Evolutionary conservation across 2,113 vertebrate species (phyloP).

Genomic region (Heterocephalus glaber): DNA sequence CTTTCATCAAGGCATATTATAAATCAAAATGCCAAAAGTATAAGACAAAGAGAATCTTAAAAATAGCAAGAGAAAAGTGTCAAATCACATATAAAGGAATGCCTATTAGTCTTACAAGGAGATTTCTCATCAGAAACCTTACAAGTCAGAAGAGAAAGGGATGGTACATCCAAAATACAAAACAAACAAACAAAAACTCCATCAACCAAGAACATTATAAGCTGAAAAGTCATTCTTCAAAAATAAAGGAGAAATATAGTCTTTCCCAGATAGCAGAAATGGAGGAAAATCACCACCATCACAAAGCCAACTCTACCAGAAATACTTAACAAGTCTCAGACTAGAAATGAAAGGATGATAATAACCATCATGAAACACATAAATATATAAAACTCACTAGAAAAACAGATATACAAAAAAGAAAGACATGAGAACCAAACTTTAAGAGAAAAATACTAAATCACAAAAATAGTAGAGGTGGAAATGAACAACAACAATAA

Average conservation of each 20-base stretch:
- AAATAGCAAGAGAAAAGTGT: background rate
- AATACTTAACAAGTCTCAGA: background rate
- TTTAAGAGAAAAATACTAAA: background rate
- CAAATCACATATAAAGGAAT: background rate
- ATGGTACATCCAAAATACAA: background rate
- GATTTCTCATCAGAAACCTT: background rate
- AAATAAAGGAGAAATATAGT: background rate
- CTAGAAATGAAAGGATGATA: background rate
- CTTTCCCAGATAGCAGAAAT: background rate
- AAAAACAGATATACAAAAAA: background rate
- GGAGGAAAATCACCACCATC: background rate
- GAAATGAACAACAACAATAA: background rate
- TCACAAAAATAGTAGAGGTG: background rate
- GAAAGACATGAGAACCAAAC: background rate
- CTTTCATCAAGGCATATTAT: background rate
- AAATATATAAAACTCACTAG: background rate
- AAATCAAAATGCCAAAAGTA: background rate
- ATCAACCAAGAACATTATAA: background rate
- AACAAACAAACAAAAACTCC: background rate
- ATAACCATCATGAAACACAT: background rate
- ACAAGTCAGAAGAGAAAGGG: background rate
- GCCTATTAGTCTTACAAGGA: background rate
- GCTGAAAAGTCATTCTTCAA: background rate
- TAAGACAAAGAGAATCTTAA: background rate
- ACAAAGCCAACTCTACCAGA: background rate